A percentile compares a stretch with the other conserved stretches of the same genome.
Evolutionary conservation across 2,113 vertebrate genomes (phyloP).

Genomic region (Cygnus buccinator): DNA sequence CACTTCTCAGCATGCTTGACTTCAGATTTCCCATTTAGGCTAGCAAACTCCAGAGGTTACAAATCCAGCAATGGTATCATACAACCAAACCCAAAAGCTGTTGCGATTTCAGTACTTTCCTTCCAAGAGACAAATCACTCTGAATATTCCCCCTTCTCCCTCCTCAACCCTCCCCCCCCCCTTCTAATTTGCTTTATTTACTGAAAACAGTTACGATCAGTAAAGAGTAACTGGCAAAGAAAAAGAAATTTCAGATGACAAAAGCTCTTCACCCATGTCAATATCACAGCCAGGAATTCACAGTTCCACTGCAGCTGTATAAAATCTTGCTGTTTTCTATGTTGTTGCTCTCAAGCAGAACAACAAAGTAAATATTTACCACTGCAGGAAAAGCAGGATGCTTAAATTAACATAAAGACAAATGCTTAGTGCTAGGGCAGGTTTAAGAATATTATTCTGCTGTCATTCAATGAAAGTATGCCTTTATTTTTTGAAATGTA

Average conservation of each 20-base stretch:
- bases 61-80: neutral
- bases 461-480: neutral
- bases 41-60: neutral
- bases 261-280: neutral
- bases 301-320: neutral
- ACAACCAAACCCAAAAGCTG: neutral
- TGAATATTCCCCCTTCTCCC: too few relatives aligned
- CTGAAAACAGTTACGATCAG: neutral
- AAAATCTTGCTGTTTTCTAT: neutral
- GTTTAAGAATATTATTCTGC: neutral
- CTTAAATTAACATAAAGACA: neutral
- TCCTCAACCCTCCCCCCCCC: too few relatives aligned
- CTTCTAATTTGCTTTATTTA: neutral
- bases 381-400: neutral
- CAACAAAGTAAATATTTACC: neutral
- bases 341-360: neutral
- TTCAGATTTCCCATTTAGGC: neutral
- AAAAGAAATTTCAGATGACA: neutral
- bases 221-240: neutral
- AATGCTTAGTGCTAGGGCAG: neutral
- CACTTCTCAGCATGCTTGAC: neutral
- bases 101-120: neutral
- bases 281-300: neutral
- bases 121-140: neutral
- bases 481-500: neutral